phyloP scores from a whole-genome alignment of 2,797 vertebrate species.

The Aeoliscus strigatus region DNA sequence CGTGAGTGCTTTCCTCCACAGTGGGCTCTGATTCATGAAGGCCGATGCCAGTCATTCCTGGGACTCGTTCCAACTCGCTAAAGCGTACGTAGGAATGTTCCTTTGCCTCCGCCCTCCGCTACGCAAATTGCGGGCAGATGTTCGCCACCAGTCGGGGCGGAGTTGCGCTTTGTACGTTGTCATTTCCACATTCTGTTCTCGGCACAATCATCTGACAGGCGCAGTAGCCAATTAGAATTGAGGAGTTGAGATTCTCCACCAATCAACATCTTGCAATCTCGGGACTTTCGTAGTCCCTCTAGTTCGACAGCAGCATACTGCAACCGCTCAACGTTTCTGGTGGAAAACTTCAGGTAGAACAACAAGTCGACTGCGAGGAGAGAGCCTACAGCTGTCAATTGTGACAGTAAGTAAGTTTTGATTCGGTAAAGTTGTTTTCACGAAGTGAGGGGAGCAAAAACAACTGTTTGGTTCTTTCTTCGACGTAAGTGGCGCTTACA shows the following conservation, averaged over 20 bases:
- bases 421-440: neutral
- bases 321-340: slow-evolving; percentile 56
- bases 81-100: slow-evolving; percentile 51
- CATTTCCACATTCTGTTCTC: slow-evolving; percentile 54
- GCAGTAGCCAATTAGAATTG: slow-evolving; percentile 47
- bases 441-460: neutral
- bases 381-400: neutral
- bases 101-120: slow-evolving; percentile 50
- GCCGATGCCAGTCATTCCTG: slow-evolving; percentile 55
- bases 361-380: slow-evolving; percentile 9
- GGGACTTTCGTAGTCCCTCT: slow-evolving; percentile 25
- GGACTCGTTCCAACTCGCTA: slow-evolving; percentile 64
- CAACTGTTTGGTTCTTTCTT: slow-evolving; percentile 21
- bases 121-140: slow-evolving; percentile 67
- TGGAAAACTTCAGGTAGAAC: slow-evolving; percentile 46
- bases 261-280: slow-evolving; percentile 70
- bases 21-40: slow-evolving; percentile 3
- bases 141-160: slow-evolving; percentile 69
- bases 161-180: slow-evolving; percentile 67
- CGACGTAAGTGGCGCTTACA: slow-evolving; percentile 49
- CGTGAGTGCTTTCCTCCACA: slow-evolving; percentile 23
- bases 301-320: slow-evolving; percentile 34
- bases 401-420: slow-evolving; percentile 49
- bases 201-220: slow-evolving; percentile 28
- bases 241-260: slow-evolving; percentile 20